Percentiles rank a stretch among this genome's conserved stretches.
Conservation (phyloP, 1,140 invertebrate genomes). For the Acromyrmex echinatior region DNA sequence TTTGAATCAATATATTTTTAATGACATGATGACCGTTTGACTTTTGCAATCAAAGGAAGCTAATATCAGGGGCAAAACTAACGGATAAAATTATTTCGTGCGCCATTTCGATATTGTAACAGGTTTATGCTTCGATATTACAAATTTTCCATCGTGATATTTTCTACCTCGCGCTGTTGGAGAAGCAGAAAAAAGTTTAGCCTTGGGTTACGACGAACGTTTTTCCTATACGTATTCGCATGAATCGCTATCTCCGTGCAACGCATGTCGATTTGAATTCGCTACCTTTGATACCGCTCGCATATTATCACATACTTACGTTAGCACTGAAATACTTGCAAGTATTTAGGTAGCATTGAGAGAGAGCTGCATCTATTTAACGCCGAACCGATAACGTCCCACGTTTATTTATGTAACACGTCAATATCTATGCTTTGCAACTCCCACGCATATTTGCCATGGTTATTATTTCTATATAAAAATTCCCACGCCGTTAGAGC, state of each 20-base stretch:
- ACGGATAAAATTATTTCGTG: background rate
- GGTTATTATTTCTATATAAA: constrained; percentile 1
- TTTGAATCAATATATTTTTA: background rate
- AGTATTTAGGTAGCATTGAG: constrained; percentile 7
- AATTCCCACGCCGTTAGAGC: background rate
- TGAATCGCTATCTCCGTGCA: background rate
- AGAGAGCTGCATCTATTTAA: constrained; percentile 46
- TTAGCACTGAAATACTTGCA: background rate
- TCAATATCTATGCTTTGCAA: background rate
- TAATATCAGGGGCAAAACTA: background rate
- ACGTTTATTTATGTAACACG: constrained; percentile 35
- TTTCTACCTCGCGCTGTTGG: background rate
- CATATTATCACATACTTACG: constrained; percentile 31
- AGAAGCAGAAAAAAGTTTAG: constrained; percentile 8
- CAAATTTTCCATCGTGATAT: constrained; percentile 7
- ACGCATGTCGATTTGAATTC: constrained; percentile 20
- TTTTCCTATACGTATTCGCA: background rate
- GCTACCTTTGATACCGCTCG: constrained; percentile 17
- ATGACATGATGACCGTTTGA: background rate
- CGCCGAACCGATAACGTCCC: background rate
- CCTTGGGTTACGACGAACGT: background rate
- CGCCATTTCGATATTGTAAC: background rate
- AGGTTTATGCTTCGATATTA: background rate
- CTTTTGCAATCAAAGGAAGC: background rate
- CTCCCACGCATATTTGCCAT: background rate